Evolutionary conservation across 2,113 vertebrate species (phyloP), one percentile per base, ranked within the genome.

Genomic region (Takifugu bimaculatus): DNA sequence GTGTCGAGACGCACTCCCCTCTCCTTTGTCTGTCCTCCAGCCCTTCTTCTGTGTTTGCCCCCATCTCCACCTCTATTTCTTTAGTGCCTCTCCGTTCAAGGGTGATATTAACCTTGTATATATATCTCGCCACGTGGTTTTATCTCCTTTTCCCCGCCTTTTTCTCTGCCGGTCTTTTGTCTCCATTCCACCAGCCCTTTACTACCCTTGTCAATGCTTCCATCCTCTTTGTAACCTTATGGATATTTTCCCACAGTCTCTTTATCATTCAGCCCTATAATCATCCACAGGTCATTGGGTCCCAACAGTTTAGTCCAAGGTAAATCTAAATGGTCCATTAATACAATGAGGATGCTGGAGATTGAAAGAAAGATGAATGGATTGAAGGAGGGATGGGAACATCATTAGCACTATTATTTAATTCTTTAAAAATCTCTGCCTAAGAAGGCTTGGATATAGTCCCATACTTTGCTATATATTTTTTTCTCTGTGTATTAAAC

Each of bases 61-160:
- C 72, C 53, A 52, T 66, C 65, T 61, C 62, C 25, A 29, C 57
- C 59, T 64, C 55, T 50, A 7, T 45, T 44, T 29, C 54, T 55
- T 35, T 44, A 13, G 44, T 50, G 0, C 14, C 62, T 50, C 60
- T 60, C 64, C 15, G 15, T 57, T 61, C 78, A 75, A 79, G 78
- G 76, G 49, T 12, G 4, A 61, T 57, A 81, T 82, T 87, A 82
- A 84, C 82, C 85, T 78, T 79, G 80, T 54, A 4, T 26, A 32
- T 71, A 39, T 39, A 39, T 39, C 68, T 60, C 59, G 15, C 61
- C 32, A 51, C 45, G 11, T 45, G 57, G 5, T 53, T 57, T 70
- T 54, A 12, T 62, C 52, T 54, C 44, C 3, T 50, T 57, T 39
- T 39, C 35, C 35, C 35, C 35, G 35, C 35, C 29, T 54, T 44